Percentiles rank a stretch among this genome's conserved stretches.
These are phyloP conservation scores for Vicugna pacos DNA, from an alignment of 2,113 vertebrate species.

Conservation along the genomic window DNA sequence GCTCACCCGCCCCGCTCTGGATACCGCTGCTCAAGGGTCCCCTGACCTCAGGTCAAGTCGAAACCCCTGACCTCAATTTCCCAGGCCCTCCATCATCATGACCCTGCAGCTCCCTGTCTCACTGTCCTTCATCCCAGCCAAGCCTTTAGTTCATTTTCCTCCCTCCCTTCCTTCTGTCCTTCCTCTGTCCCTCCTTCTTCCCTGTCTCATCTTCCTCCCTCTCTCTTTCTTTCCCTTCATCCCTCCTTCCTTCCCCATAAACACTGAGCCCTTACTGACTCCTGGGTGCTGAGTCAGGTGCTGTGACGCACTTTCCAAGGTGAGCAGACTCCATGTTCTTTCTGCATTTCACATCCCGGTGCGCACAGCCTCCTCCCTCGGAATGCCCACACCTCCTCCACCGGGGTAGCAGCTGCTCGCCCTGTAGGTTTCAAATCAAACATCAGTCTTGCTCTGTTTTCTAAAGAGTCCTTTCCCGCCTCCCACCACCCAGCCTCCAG, in stretches of 20 bases:
- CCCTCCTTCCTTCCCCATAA: not conserved
- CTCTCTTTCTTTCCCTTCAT: no score
- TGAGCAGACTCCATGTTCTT: rapidly evolving
- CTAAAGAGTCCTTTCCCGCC: not conserved
- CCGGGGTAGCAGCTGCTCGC: not conserved
- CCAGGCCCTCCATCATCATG: not conserved
- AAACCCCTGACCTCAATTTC: rapidly evolving
- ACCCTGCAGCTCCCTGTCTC: not conserved
- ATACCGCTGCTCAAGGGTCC: rapidly evolving
- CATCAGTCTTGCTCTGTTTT: no score
- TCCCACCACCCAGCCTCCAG: rapidly evolving
- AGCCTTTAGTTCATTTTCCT: not conserved
- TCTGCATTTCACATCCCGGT: rapidly evolving
- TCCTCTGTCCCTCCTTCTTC: not conserved
- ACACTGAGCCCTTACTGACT: rapidly evolving
- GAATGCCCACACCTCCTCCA: not conserved
- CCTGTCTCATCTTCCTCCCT: rapidly evolving
- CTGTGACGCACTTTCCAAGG: not conserved
- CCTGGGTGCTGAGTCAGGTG: not conserved
- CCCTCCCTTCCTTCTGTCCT: not conserved
- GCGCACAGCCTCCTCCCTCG: rapidly evolving
- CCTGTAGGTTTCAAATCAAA: not conserved
- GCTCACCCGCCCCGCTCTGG: rapidly evolving
- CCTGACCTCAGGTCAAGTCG: rapidly evolving
- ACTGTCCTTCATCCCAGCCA: rapidly evolving